Evolutionary conservation across 2,888 invertebrate species (phyloP), one percentile per base, ranked within the genome.

Genomic region (Tipula unca): DNA sequence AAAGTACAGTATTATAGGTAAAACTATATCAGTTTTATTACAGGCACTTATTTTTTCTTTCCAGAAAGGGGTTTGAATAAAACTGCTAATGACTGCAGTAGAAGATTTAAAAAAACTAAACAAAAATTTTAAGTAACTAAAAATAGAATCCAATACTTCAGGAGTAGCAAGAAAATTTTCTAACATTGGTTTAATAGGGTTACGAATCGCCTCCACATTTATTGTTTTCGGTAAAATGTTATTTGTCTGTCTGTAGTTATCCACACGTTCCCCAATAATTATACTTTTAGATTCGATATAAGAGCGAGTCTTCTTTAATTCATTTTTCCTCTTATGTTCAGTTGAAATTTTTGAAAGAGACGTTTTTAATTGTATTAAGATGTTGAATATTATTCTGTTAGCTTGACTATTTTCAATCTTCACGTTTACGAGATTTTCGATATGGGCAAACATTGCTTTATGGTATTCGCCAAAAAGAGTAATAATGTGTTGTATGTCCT

Each of bases 1-100:
- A 35, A 82, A 86, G 35, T 86, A 86, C 17, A 86, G 42, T n/a
- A 86, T 54, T 35, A 86, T 1, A 4, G 84, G 85, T 14, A 86
- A 39, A 29, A 82, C 36, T 20, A 85, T 69, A 54, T n/a, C 25
- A 84, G 17, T 20, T 84, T 84, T 35, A 35, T 39, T 35, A 35
- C 17, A 84, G 6, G 5, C 32, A 29, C 6, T 29, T 14, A 35
- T 84, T 84, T 84, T 84, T 84, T 84, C 35, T 35, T 39, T 36
- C 84, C 84, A 84, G 35, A 84, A 39, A 39, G 14, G 10, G 35
- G 84, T 84, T 84, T 84, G 84, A 29, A 84, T 84, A 32, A 84
- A 32, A 32, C 32, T 84, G n/a, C 20, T 14, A n/a, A 84, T 84
- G 29, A 35, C 17, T 13, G 10, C 14, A 35, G 32, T 32, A 0